Evolutionary conservation across 2,113 vertebrate genomes (phyloP), one percentile per base, ranked within the genome.

Genomic region (Ranitomeya imitator): DNA sequence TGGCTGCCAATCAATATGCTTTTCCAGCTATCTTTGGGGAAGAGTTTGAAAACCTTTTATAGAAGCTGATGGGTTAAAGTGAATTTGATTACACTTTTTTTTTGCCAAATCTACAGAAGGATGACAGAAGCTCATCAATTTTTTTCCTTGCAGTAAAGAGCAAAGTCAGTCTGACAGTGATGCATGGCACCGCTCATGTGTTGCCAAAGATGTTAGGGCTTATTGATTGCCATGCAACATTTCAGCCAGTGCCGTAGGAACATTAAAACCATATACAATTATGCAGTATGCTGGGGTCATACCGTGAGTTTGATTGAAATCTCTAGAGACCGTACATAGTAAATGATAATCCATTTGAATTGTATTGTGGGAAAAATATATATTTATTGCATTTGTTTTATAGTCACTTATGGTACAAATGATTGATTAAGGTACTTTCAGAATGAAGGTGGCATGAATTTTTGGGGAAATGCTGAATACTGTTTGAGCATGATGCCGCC

Each of bases 151-250:
- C 51, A 79, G 74, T 85, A 88, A 89, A 89, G 65, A 90, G 69
- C 69, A 90, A 77, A 90, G 87, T 85, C 80, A 23, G 55, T 79
- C 4, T 92, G 84, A 91, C 80, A 91, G 51, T 88, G 37, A 90
- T 92, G 21, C 85, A 74, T 90, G 86, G 37, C 59, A 87, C 7
- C 78, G 31, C 89, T 88, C 86, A 14, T 92, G 63, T 13, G 6
- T 91, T 93, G 92, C 5, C 67, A 80, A 57, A 90, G 91, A 90
- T 91, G 89, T 79, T 90, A 92, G 91, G 89, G 88, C 52, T 57
- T 92, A 93, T 91, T 91, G 91, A 94, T 94, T 92, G 90, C 90
- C 87, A 93, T 91, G 91, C 89, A 91, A 3, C 9, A 3, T 85
- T 91, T 93, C 89, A 77, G 91, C 89, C 92, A 92, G 80, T 90